A percentile compares a stretch with the other conserved stretches of the same genome.
phyloP scores from a whole-genome alignment of 2,888 invertebrate genomes.

The Germaria angustata region DNA sequence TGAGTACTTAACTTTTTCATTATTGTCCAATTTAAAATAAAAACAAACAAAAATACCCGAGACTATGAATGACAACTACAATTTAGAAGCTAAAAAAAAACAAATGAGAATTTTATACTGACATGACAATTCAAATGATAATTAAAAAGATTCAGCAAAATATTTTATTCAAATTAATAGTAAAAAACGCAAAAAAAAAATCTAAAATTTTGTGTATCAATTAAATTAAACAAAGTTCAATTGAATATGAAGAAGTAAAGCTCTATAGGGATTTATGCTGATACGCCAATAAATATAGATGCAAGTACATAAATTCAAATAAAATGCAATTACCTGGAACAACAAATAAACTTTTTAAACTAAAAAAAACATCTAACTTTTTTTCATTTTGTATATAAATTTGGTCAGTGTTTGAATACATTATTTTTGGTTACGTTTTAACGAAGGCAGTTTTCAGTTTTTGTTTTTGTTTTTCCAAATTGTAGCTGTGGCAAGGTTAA shows the following conservation, averaged over 20 bases:
- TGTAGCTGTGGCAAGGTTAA: slow-evolving; percentile 27
- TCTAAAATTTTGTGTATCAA: slow-evolving; percentile 1
- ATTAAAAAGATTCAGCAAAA: slow-evolving; percentile 36
- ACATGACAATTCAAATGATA: slow-evolving; percentile 52
- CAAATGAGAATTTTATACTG: neutral
- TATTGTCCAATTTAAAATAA: slow-evolving; percentile 49
- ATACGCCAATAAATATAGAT: too few species aligned
- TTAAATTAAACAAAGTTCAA: slow-evolving; percentile 43
- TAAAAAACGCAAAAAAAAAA: neutral
- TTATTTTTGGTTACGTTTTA: neutral
- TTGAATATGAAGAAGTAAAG: too few species aligned
- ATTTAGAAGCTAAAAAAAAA: neutral
- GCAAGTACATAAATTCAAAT: neutral
- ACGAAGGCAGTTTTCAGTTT: neutral
- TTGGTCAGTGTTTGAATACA: neutral
- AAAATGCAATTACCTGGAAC: neutral
- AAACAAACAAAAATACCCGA: neutral
- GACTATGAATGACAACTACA: slow-evolving; percentile 26
- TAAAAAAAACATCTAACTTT: neutral
- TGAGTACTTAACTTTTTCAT: slow-evolving; percentile 34
- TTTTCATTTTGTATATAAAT: neutral
- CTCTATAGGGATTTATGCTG: too few species aligned
- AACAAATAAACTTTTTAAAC: neutral
- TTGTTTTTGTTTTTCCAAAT: neutral
- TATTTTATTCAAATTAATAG: neutral